Conservation (phyloP, 2,113 vertebrate species). For the Chroicocephalus ridibundus region DNA sequence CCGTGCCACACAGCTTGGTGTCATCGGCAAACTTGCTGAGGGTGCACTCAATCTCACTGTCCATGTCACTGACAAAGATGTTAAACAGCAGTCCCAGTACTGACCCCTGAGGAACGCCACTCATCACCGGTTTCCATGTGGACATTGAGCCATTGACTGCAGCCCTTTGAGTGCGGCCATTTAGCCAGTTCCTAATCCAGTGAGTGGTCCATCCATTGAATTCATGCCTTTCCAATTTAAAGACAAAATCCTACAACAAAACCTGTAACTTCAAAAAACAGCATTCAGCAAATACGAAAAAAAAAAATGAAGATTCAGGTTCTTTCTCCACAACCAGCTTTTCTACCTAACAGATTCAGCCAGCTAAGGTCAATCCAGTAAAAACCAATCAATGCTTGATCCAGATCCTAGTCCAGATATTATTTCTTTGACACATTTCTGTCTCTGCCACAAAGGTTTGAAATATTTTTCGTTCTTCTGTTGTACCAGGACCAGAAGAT, state of each 20-base stretch:
- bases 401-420: background rate
- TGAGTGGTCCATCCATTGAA: no score
- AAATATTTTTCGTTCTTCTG: background rate
- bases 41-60: no score
- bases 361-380: background rate
- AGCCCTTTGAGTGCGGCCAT: no score
- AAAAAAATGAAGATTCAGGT: fast-evolving
- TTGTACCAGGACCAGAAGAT: background rate
- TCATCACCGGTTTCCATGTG: no score
- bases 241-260: background rate
- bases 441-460: background rate
- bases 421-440: background rate
- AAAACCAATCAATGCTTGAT: background rate
- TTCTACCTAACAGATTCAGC: background rate
- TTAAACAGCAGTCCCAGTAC: no score
- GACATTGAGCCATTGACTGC: no score
- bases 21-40: no score
- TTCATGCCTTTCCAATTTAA: no score
- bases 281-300: background rate
- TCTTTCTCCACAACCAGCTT: background rate
- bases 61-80: no score
- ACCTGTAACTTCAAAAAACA: background rate
- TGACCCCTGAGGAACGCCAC: no score
- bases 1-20: no score
- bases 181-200: no score